Conservation (phyloP, 64 coral and sea anemone species). For the Anthopleura sola region DNA sequence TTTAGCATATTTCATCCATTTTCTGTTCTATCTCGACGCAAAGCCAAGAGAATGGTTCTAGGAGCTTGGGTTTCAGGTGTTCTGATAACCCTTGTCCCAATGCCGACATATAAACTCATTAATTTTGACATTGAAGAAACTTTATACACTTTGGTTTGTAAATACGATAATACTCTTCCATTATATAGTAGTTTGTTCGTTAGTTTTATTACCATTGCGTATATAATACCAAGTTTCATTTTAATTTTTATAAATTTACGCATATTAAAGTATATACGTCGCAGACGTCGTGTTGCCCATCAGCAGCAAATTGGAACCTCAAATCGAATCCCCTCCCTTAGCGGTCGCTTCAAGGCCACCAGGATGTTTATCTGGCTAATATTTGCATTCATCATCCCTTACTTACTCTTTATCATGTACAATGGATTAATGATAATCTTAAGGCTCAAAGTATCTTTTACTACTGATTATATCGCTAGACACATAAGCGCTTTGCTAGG, state of each 20-base stretch:
- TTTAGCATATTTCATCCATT: background rate
- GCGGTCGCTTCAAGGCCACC: background rate
- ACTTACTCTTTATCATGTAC: background rate
- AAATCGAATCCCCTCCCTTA: background rate
- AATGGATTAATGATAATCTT: background rate
- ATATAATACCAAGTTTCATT: background rate
- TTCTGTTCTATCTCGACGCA: background rate
- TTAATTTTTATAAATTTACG: background rate
- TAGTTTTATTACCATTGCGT: background rate
- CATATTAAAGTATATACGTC: background rate
- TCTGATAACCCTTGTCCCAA: background rate
- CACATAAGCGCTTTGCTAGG: background rate
- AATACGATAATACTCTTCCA: background rate
- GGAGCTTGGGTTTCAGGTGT: background rate
- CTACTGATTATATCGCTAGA: background rate
- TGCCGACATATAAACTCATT: background rate
- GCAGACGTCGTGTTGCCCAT: background rate
- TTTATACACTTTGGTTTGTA: background rate
- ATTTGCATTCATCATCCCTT: background rate
- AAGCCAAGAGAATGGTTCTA: background rate
- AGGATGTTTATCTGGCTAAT: background rate
- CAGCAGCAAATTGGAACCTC: background rate
- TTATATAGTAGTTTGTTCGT: background rate
- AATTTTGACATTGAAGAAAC: background rate
- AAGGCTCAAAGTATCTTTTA: background rate